Evolutionary conservation across 2,113 vertebrate species (phyloP).

Genomic region (Cyprinodon variegatus): DNA sequence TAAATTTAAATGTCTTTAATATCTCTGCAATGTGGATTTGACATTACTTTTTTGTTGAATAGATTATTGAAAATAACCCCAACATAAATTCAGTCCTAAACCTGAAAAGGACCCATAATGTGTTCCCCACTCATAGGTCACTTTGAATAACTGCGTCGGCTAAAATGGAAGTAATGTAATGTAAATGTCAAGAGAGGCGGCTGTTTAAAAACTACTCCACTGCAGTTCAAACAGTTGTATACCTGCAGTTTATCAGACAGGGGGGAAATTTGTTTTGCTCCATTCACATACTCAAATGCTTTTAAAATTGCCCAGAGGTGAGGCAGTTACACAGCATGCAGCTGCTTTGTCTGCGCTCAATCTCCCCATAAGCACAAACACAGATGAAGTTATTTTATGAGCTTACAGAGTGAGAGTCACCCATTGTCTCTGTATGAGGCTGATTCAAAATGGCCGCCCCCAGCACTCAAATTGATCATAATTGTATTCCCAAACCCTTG

Average conservation of each 20-base stretch:
- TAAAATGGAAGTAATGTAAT: not conserved
- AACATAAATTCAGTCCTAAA: not conserved
- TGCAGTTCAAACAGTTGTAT: slow-evolving; percentile 11
- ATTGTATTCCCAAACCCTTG: slow-evolving; percentile 78
- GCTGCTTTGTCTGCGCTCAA: slow-evolving; percentile 63
- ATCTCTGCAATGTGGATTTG: too few species aligned
- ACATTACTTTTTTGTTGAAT: not conserved
- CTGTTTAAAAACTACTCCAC: slow-evolving; percentile 8
- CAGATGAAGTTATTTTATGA: slow-evolving; percentile 72
- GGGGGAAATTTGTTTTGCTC: slow-evolving; percentile 40
- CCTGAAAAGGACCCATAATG: not conserved
- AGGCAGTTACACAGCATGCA: slow-evolving; percentile 67
- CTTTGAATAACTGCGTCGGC: not conserved
- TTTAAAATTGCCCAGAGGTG: slow-evolving; percentile 42
- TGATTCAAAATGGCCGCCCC: slow-evolving; percentile 76
- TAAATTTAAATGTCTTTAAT: not conserved
- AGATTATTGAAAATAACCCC: not conserved
- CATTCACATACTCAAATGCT: slow-evolving; percentile 37
- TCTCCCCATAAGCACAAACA: slow-evolving; percentile 71
- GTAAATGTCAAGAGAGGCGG: not conserved
- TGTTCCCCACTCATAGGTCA: not conserved
- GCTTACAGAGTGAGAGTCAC: slow-evolving; percentile 58
- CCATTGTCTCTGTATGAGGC: slow-evolving; percentile 75
- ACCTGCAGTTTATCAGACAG: slow-evolving; percentile 21
- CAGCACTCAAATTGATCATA: slow-evolving; percentile 77